Evolutionary conservation across 1,140 invertebrate species (phyloP).

Genomic region (Pseudomyrmex concolor): DNA sequence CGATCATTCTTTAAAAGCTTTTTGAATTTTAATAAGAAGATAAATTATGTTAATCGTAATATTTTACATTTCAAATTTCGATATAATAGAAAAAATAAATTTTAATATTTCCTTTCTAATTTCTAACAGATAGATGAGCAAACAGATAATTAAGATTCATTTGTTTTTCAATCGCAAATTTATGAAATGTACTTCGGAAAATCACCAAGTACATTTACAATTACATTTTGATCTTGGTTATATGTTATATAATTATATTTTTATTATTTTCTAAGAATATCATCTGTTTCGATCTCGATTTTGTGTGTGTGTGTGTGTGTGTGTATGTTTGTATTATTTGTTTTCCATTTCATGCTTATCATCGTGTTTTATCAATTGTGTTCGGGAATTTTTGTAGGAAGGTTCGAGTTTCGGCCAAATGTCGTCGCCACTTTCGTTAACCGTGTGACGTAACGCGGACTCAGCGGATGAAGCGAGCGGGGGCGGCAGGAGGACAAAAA

Average conservation of each 20-base stretch:
- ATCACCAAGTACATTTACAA: neutral
- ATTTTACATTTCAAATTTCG: neutral
- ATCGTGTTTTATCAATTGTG: neutral
- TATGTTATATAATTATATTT: neutral
- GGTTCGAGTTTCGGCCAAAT: neutral
- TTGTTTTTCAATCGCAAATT: slow-evolving; percentile 9
- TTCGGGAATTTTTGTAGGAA: neutral
- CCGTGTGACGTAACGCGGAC: slow-evolving; percentile 76
- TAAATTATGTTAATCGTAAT: neutral
- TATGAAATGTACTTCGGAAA: neutral
- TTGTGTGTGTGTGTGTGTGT: too few species aligned
- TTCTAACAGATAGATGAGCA: neutral
- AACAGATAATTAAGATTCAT: neutral
- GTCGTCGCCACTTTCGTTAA: slow-evolving; percentile 53
- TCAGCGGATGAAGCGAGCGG: slow-evolving; percentile 45
- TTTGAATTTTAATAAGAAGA: neutral
- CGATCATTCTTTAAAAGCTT: slow-evolving; percentile 25
- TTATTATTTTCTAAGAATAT: neutral
- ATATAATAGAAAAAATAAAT: neutral
- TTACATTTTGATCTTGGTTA: neutral
- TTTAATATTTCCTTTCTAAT: neutral
- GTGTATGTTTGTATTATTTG: neutral
- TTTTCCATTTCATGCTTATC: neutral
- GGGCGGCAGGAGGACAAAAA: slow-evolving; percentile 22
- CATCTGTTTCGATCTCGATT: neutral